Evolutionary conservation across 2,888 invertebrate species (phyloP).

Genomic region (Entomobrya multifasciata): DNA sequence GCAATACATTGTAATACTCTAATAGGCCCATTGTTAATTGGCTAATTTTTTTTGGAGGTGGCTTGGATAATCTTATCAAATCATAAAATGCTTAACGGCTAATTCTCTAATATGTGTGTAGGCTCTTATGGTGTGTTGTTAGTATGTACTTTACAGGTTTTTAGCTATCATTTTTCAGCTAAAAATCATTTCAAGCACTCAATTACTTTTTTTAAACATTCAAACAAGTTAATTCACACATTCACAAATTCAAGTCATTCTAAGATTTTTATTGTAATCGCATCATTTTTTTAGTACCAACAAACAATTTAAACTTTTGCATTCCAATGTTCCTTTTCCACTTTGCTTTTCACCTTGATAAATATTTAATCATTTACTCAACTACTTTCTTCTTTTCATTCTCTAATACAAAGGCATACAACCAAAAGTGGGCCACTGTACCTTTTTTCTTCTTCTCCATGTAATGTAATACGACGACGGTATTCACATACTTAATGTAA

Average conservation of each 20-base stretch:
- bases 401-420: neutral
- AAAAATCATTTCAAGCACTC: neutral
- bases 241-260: no score
- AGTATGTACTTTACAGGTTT: constrained; percentile 8
- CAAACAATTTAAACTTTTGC: no score
- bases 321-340: no score
- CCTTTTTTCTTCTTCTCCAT: neutral
- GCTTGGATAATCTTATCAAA: no score
- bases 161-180: neutral
- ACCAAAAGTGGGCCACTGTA: constrained; percentile 24
- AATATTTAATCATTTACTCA: no score
- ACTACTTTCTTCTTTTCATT: no score
- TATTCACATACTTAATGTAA: neutral
- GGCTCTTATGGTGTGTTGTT: constrained; percentile 30
- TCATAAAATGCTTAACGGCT: no score
- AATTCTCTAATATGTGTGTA: neutral
- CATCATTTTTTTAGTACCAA: no score
- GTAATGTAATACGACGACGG: neutral
- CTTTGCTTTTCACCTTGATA: neutral
- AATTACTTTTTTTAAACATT: no score
- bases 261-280: no score
- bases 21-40: constrained; percentile 32
- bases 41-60: neutral
- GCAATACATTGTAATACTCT: neutral
- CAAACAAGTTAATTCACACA: no score